Evolutionary conservation across 1,140 invertebrate genomes (phyloP), one percentile per base, ranked within the genome.

Genomic region (Campoletis sonorensis): DNA sequence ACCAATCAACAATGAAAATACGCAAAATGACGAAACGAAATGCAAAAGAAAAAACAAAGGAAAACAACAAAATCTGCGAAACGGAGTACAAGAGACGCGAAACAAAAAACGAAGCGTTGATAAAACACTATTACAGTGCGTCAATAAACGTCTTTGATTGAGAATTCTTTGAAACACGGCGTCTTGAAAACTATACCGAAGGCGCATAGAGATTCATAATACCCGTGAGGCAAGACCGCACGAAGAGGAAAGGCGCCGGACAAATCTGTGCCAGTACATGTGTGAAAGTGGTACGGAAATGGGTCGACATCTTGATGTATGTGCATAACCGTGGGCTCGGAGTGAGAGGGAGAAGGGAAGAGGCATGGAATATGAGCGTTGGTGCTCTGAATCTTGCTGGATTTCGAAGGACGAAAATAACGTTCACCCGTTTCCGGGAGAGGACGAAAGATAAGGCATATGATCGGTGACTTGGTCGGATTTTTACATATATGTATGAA

Each of bases 281-380:
- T 83, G 86, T 86, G 85, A 88, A 88, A 88, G 87, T 88, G 86
- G 84, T 82, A 84, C 85, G 85, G 84, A 88, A 87, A 87, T 84
- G 84, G 87, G 84, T 86, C 87, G 82, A 78, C 79, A 33, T 61
- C 77, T 81, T 79, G 71, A 81, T 82, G 76, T 82, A 80, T 68
- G 81, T n/a, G 73, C 13, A 58, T 37, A 80, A 16, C 23, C n/a
- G 72, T 71, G 68, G 49, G 67, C 18, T 54, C 21, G 54, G 23
- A 71, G 21, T 67, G 40, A 8, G 71, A 21, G 26, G 26, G 72
- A 76, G 77, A 13, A 58, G 45, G 26, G 58, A 40, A 33, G 13
- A 61, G 4, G 70, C 45, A n/a, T 79, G 27, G 78, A 80, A 75
- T 18, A 61, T 75, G 30, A 70, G 13, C 58, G 76, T 78, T 45